phyloP scores from a whole-genome alignment of 2,888 invertebrate genomes.

The Hyposoter didymator region DNA sequence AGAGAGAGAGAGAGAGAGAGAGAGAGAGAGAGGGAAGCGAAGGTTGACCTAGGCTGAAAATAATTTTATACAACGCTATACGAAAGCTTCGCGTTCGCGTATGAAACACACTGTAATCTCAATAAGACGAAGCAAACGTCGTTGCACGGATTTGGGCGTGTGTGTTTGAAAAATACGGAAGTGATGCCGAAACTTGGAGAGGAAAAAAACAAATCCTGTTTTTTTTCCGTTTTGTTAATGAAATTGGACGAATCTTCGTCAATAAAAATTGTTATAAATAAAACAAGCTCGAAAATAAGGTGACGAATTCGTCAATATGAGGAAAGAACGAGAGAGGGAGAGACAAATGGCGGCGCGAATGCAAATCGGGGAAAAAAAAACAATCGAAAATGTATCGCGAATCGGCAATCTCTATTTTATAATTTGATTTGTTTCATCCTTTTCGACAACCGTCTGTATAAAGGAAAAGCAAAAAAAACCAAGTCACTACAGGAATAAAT shows the following conservation, averaged over 20 bases:
- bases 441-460: neutral
- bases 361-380: neutral
- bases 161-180: neutral
- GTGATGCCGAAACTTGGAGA: neutral
- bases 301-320: too few relatives aligned
- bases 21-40: constrained; percentile 70
- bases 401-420: neutral
- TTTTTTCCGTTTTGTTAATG: neutral
- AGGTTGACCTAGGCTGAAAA: constrained; percentile 82
- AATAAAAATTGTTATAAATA: too few relatives aligned
- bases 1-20: constrained; percentile 61
- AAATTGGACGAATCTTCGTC: neutral
- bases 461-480: neutral
- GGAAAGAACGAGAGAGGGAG: neutral
- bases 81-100: constrained; percentile 17
- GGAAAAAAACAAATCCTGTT: neutral
- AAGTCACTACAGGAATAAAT: neutral
- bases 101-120: constrained; percentile 24
- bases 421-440: neutral
- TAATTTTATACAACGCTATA: constrained; percentile 79
- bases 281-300: too few relatives aligned
- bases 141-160: neutral
- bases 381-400: neutral
- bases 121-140: constrained; percentile 5
- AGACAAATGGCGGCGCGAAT: neutral